Evolutionary conservation across 2,888 invertebrate species (phyloP).

Genomic region (Metellina segmentata): DNA sequence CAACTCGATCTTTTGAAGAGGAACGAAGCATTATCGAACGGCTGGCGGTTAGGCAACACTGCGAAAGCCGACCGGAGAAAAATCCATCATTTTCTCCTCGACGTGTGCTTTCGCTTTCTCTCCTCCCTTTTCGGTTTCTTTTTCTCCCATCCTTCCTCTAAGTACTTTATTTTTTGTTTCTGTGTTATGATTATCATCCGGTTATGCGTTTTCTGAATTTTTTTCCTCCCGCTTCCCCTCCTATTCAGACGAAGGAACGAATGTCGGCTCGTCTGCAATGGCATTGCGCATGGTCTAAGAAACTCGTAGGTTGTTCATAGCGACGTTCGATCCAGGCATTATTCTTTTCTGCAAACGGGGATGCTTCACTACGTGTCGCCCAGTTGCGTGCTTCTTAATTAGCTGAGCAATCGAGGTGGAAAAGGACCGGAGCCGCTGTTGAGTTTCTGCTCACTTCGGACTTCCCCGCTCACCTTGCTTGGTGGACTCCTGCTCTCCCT

Average conservation of each 20-base stretch:
- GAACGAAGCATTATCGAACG: constrained; percentile 6
- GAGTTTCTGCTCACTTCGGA: too few species aligned
- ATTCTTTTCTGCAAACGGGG: not conserved
- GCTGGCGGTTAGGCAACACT: not conserved
- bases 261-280: constrained; percentile 20
- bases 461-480: too few species aligned
- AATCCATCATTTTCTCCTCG: not conserved
- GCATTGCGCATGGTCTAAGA: constrained; percentile 24
- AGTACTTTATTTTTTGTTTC: constrained; percentile 1
- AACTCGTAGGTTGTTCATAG: constrained; percentile 9
- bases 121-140: not conserved
- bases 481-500: too few species aligned
- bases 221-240: constrained; percentile 1
- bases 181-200: constrained; percentile 36
- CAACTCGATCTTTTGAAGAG: not conserved
- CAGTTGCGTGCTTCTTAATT: constrained; percentile 1
- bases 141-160: not conserved
- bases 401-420: constrained; percentile 2
- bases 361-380: not conserved
- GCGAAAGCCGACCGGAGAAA: not conserved
- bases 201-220: constrained; percentile 21
- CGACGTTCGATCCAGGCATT: not conserved
- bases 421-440: too few species aligned
- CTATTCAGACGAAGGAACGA: constrained; percentile 7
- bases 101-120: not conserved